Evolutionary conservation across 2,888 invertebrate genomes (phyloP), one percentile per base, ranked within the genome.

Genomic region (Parasteatoda lunata): DNA sequence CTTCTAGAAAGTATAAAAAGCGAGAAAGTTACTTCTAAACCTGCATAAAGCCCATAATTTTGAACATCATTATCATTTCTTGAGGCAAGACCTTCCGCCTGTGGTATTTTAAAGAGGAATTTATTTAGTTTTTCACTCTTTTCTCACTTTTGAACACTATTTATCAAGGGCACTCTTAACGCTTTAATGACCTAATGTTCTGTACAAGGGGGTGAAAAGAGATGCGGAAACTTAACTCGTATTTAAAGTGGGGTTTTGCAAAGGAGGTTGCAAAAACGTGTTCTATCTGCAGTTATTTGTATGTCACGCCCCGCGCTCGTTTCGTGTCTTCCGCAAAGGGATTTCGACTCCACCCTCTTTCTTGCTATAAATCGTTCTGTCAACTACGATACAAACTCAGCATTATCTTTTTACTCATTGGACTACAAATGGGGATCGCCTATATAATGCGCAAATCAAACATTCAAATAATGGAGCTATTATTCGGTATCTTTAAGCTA

Each of bases 231-330:
- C 77, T 51, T 11, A 68, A 68, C 77, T 77, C 77, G 66, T 65
- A 48, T 78, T 78, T 78, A 69, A 70, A 54, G 77, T 69, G 69
- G 47, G 47, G 66, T 52, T 52, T 6, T 8, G 51, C 13, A 72
- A 72, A 45, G 9, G 52, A 7, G 49, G 15, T 52, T 72, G 45
- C 51, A 77, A 66, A 49, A 48, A 15, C 30, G 49, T 66, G 75
- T 30, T 30, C 54, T 69, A 59, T 71, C 59, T 59, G 52, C 47
- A 45, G 64, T 77, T 77, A 83, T 83, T 76, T 83, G 77, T 77
- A 83, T 83, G 77, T 77, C 77, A 83, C 80, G 83, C 76, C 83
- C 69, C 51, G 51, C 11, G 8, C 76, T 65, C 70, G 52, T 83
- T 77, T 64, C 47, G 48, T 15, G 76, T 69, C 54, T 72, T 72